A percentile compares a stretch with the other conserved stretches of the same genome.
Evolutionary conservation across 2,888 invertebrate genomes (phyloP).

Genomic region (Ophion slaviceki): DNA sequence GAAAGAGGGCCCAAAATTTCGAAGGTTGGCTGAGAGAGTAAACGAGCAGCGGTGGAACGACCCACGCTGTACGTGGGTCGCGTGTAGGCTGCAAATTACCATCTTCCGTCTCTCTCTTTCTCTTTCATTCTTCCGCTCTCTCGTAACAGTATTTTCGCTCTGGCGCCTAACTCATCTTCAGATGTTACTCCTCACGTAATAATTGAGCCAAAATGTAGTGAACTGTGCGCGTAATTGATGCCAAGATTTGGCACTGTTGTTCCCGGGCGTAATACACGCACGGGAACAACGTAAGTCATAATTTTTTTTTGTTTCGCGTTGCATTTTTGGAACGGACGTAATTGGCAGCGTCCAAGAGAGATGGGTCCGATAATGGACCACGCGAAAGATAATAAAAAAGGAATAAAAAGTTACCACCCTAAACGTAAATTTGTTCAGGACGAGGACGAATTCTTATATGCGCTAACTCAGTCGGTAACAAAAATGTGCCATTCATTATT

Average conservation of each 20-base stretch:
- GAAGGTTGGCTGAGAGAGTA: slow-evolving; percentile 23
- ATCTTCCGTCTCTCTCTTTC: slow-evolving; percentile 21
- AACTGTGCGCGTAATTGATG: not conserved
- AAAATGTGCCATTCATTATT: not conserved
- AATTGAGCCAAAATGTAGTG: not conserved
- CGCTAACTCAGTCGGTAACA: not conserved
- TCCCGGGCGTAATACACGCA: not conserved
- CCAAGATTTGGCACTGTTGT: not conserved
- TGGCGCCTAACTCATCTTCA: slow-evolving; percentile 39
- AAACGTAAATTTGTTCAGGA: not conserved
- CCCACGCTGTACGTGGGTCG: slow-evolving; percentile 44
- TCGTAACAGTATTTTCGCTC: slow-evolving; percentile 14
- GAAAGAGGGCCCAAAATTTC: slow-evolving; percentile 13
- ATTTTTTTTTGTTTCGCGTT: not conserved
- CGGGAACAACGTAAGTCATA: not conserved
- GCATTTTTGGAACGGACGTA: not conserved
- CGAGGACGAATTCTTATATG: not conserved
- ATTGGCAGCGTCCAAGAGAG: not conserved
- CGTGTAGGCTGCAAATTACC: slow-evolving; percentile 45
- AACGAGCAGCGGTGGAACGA: slow-evolving; percentile 29
- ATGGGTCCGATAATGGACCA: no score
- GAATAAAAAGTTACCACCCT: not conserved
- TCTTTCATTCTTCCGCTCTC: not conserved
- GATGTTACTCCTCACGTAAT: slow-evolving; percentile 1
- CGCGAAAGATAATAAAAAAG: not conserved